Percentiles rank a stretch among this genome's conserved stretches.
These are phyloP conservation scores for Archips crataeganus DNA, from an alignment of 2,888 invertebrate species.

Conservation along the genomic window DNA sequence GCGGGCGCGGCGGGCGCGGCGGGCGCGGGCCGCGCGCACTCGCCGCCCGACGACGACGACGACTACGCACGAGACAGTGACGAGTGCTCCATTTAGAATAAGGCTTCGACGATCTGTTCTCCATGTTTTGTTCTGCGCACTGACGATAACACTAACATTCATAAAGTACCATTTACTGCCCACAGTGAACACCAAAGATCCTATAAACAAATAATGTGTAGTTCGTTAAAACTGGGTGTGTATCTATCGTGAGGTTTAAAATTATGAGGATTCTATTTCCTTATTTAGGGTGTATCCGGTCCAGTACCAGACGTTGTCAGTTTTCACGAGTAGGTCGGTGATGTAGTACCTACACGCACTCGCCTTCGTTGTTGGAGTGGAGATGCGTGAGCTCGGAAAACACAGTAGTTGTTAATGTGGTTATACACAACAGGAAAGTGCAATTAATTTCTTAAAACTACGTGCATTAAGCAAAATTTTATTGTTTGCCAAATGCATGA, in stretches of 20 bases:
- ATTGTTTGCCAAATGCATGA: conserved; percentile 18
- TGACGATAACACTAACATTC: conserved; percentile 20
- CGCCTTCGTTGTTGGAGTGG: neutral
- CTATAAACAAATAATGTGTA: conserved; percentile 55
- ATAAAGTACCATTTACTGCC: conserved; percentile 28
- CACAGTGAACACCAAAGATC: conserved; percentile 77
- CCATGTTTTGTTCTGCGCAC: conserved; percentile 36
- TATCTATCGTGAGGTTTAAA: conserved; percentile 33
- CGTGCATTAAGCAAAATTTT: conserved; percentile 3
- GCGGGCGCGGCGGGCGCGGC: conserved; percentile 73
- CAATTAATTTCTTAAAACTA: conserved; percentile 35
- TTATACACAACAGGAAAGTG: conserved; percentile 26
- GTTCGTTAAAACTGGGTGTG: conserved; percentile 48
- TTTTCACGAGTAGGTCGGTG: neutral
- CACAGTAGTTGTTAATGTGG: neutral
- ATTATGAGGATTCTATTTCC: conserved; percentile 21
- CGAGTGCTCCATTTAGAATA: conserved; percentile 87
- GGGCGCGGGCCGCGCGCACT: conserved; percentile 50
- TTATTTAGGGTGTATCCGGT: neutral
- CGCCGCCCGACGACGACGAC: conserved; percentile 72
- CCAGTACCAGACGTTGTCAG: neutral
- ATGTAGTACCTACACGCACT: neutral
- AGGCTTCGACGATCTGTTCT: conserved; percentile 6
- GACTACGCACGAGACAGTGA: conserved; percentile 86
- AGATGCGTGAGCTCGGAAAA: neutral